Conservation (phyloP, 2,797 vertebrate genomes). For the Smutsia gigantea region DNA sequence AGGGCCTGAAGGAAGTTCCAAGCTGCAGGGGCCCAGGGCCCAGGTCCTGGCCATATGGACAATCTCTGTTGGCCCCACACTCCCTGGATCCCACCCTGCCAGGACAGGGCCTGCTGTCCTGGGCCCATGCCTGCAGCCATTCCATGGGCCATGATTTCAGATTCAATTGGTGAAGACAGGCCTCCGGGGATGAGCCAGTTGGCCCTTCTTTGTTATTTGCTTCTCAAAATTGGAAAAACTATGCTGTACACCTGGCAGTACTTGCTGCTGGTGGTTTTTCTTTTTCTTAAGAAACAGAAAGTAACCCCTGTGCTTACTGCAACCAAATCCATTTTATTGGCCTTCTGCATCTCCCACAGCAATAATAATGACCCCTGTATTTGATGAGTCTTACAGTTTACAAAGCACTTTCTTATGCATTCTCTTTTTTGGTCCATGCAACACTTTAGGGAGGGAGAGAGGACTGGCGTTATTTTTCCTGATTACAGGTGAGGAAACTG, state of each 20-base stretch:
- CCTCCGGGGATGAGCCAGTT: conserved; percentile 71
- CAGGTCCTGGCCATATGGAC: conserved; percentile 52
- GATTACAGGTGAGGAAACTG: neutral
- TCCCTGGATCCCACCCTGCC: neutral
- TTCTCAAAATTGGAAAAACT: conserved; percentile 77
- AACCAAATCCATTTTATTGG: conserved; percentile 65
- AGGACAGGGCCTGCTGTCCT: conserved; percentile 63
- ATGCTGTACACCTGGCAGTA: conserved; percentile 68
- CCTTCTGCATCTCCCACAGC: conserved; percentile 37
- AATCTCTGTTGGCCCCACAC: conserved; percentile 12
- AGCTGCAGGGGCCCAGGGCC: neutral
- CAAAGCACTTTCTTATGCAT: conserved; percentile 36
- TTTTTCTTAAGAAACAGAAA: conserved; percentile 56
- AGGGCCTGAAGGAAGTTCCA: conserved; percentile 35
- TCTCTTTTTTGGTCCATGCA: neutral
- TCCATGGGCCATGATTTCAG: conserved; percentile 56
- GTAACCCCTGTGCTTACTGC: conserved; percentile 33
- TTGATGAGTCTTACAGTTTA: neutral
- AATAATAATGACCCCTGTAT: conserved; percentile 49
- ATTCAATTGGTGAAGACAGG: conserved; percentile 72
- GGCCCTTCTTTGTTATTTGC: conserved; percentile 65
- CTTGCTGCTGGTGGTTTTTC: conserved; percentile 40
- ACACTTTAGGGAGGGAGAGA: neutral
- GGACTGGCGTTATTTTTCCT: neutral
- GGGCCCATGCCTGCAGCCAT: conserved; percentile 52